Evolutionary conservation across 2,888 invertebrate species (phyloP), one percentile per base, ranked within the genome.

Genomic region (Ypsolopha sequella): DNA sequence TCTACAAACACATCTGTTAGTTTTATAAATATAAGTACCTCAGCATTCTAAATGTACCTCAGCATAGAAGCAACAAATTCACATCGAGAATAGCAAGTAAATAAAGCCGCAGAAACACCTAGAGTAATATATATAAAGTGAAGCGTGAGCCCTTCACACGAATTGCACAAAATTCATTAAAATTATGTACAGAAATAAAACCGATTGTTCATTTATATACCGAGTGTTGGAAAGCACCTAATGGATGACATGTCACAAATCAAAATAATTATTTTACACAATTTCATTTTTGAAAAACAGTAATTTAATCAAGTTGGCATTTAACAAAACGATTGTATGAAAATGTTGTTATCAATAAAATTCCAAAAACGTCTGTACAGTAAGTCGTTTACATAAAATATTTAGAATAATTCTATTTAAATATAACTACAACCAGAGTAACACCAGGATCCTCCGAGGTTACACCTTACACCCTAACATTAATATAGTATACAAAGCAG

Each of bases 391-490:
- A 48, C 36, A 11, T 35, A 36, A 36, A n/a, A 48, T 36, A 36
- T 36, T 2, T 36, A 3, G 14, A 36, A 36, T 13, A 48, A 13
- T n/a, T 36, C 36, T 36, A 48, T 13, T 36, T 48, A 36, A 48
- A 36, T 36, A 48, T 41, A 43, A 13, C 43, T 43, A 43, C 43
- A 45, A 45, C 45, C 45, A 45, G 45, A 47, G 24, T 14, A 36
- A 47, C 6, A n/a, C 10, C 45, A 34, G 2, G 24, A 24, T 24
- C 24, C 24, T 24, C 24, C 24, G 24, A 24, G 24, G 24, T 24
- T 24, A 24, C 34, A 41, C 41, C 13, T 11, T 41, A 45, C 43
- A 45, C 47, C 47, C 36, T 47, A 36, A 8, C 10, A 47, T 47
- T 47, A 11, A 36, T 36, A 45, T 10, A 45, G 34, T 45, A 45